Conservation (phyloP, 2,797 vertebrate species). For the Corythornis leucogaster region DNA sequence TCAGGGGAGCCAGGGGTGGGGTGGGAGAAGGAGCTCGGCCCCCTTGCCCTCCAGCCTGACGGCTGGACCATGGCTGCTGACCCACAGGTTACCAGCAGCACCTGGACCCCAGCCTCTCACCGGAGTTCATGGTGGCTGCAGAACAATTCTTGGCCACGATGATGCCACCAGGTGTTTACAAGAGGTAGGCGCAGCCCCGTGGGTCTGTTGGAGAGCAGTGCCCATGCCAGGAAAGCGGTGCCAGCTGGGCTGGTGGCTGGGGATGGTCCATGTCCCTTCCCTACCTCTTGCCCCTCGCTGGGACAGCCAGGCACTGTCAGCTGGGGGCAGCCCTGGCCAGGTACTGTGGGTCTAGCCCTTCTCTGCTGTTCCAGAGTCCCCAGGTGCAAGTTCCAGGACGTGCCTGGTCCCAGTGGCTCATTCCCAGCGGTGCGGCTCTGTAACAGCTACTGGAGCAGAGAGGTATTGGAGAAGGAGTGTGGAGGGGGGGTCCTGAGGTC, state of each 20-base stretch:
- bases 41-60: not conserved
- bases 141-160: constrained; percentile 87
- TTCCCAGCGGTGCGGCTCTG: constrained; percentile 88
- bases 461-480: constrained; percentile 72
- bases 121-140: constrained; percentile 87
- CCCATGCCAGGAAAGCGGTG: not conserved
- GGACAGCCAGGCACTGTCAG: not conserved
- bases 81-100: constrained; percentile 89
- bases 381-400: constrained; percentile 80
- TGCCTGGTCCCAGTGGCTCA: constrained; percentile 36
- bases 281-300: rapidly evolving
- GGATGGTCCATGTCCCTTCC: not conserved
- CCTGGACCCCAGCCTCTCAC: constrained; percentile 89
- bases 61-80: not conserved
- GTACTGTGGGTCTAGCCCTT: not conserved
- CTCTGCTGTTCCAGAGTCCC: constrained; percentile 77
- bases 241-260: not conserved
- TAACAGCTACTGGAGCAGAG: constrained; percentile 94
- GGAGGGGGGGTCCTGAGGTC: not conserved
- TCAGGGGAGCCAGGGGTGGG: not conserved
- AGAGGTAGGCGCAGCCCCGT: constrained; percentile 81
- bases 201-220: rapidly evolving
- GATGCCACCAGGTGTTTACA: constrained; percentile 91
- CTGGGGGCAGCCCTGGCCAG: rapidly evolving
- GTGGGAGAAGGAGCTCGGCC: rapidly evolving